Evolutionary conservation across 2,113 vertebrate species (phyloP).

Genomic region (Lophius piscatorius): DNA sequence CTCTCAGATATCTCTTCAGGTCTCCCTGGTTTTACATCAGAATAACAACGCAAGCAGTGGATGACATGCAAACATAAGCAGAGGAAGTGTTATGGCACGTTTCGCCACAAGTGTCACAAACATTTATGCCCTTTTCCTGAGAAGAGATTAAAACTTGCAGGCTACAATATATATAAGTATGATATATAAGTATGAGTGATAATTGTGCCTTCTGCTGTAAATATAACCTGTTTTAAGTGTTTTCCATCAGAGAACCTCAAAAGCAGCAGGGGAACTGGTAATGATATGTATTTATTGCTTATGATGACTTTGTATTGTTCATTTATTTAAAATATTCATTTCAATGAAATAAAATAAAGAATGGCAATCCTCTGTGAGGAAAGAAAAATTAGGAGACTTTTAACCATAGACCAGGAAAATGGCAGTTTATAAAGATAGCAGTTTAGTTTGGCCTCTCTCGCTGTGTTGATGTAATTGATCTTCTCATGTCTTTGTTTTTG

Average conservation of each 20-base stretch:
- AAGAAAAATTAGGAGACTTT: slow-evolving; percentile 32
- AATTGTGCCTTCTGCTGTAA: slow-evolving; percentile 33
- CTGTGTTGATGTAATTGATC: slow-evolving; percentile 49
- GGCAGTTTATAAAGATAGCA: slow-evolving; percentile 4
- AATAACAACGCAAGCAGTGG: slow-evolving; percentile 17
- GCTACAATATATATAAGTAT: not conserved
- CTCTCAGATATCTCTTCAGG: slow-evolving; percentile 89
- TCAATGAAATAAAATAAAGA: slow-evolving; percentile 40
- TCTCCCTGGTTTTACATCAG: slow-evolving; percentile 81
- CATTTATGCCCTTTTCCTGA: slow-evolving; percentile 4
- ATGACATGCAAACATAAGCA: not conserved
- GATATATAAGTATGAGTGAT: not conserved
- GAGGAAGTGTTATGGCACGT: not conserved
- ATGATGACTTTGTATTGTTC: slow-evolving; percentile 42
- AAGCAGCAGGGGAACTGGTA: slow-evolving; percentile 37
- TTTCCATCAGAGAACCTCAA: slow-evolving; percentile 38
- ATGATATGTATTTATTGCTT: too few species aligned
- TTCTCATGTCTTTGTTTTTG: slow-evolving; percentile 40
- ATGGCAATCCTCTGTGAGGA: slow-evolving; percentile 31
- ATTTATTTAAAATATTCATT: slow-evolving; percentile 34
- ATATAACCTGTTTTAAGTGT: slow-evolving; percentile 31
- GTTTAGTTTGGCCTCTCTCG: slow-evolving; percentile 32
- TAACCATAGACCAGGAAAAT: slow-evolving; percentile 12
- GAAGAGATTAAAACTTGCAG: slow-evolving; percentile 24
- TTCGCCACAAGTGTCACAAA: not conserved